Evolutionary conservation across 2,113 vertebrate species (phyloP).

Genomic region (Upupa epops): DNA sequence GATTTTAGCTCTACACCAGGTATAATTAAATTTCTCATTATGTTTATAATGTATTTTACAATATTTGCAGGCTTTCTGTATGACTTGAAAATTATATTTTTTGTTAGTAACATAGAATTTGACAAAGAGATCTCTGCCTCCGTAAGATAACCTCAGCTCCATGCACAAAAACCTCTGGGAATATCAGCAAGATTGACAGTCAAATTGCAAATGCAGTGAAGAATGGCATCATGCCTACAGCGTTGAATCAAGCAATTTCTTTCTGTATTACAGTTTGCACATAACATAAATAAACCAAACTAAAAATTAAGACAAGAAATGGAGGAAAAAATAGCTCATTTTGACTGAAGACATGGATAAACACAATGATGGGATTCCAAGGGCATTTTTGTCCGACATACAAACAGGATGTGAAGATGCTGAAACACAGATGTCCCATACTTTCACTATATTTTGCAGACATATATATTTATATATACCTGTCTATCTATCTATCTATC

Average conservation of each 20-base stretch:
- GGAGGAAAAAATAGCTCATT: background rate
- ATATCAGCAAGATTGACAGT: background rate
- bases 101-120: background rate
- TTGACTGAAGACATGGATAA: background rate
- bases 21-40: background rate
- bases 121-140: background rate
- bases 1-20: background rate
- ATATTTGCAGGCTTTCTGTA: background rate
- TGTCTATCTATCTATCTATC: no score
- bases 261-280: background rate
- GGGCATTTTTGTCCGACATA: background rate
- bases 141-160: background rate
- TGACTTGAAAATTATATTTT: background rate
- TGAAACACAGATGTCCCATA: background rate
- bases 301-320: background rate
- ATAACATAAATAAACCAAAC: background rate
- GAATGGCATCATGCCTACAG: background rate
- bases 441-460: background rate
- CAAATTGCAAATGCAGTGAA: background rate
- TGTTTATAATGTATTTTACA: background rate
- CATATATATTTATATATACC: no score
- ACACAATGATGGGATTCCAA: background rate
- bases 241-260: background rate
- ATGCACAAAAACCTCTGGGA: background rate
- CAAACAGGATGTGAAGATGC: fast-evolving